Conservation (phyloP, 1,140 invertebrate species). For the Drosophila melanica region DNA sequence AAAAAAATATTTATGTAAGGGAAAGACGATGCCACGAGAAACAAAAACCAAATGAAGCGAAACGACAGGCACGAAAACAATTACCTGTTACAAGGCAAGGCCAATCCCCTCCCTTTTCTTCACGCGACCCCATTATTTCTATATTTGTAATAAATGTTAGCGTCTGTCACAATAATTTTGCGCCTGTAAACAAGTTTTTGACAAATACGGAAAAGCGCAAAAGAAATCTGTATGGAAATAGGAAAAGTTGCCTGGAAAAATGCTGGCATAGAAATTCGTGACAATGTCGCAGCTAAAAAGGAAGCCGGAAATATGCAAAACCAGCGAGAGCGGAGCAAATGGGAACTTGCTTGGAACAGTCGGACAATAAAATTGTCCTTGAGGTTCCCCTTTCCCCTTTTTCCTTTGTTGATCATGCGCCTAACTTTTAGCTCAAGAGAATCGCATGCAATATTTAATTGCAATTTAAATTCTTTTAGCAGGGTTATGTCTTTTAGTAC, state of each 20-base stretch:
- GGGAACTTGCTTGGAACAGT: constrained; percentile 26
- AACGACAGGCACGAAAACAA: constrained; percentile 54
- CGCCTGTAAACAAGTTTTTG: constrained; percentile 55
- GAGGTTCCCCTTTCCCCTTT: not conserved
- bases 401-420: constrained; percentile 9
- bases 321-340: constrained; percentile 30
- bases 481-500: not conserved
- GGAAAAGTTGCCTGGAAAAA: constrained; percentile 33
- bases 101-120: not conserved
- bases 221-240: constrained; percentile 18
- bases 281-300: constrained; percentile 44
- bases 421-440: constrained; percentile 30
- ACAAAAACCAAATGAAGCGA: constrained; percentile 20
- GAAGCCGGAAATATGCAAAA: constrained; percentile 54
- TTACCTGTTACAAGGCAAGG: constrained; percentile 69
- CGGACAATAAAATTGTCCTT: constrained; percentile 20
- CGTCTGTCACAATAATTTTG: constrained; percentile 73
- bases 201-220: constrained; percentile 20
- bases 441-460: constrained; percentile 28
- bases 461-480: constrained; percentile 26
- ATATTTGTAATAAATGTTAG: constrained; percentile 69
- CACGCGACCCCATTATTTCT: constrained; percentile 15
- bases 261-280: constrained; percentile 23
- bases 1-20: constrained; percentile 42
- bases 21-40: constrained; percentile 46